These are phyloP conservation scores for Mechanitis mazaeus DNA, from an alignment of 2,888 invertebrate species.

Conservation along the genomic window DNA sequence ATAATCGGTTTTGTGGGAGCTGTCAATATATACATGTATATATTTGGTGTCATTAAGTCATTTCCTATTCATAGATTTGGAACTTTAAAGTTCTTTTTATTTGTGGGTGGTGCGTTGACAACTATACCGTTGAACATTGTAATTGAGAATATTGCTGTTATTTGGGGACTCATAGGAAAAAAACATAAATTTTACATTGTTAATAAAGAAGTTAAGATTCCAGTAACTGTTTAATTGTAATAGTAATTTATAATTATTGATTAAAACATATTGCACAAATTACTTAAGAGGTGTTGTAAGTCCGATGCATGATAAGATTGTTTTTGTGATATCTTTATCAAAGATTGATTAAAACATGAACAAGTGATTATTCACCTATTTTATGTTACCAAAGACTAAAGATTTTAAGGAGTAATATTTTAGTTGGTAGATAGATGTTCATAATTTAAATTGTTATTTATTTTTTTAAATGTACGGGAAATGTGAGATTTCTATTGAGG, in stretches of 20 bases:
- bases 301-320: conserved; percentile 34
- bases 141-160: conserved; percentile 95
- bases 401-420: conserved; percentile 26
- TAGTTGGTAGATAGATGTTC: conserved; percentile 18
- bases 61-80: conserved; percentile 94
- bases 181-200: conserved; percentile 98
- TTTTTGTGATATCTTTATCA: conserved; percentile 22
- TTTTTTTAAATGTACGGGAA: conserved; percentile 11
- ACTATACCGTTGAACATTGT: conserved; percentile 95
- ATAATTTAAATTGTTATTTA: conserved; percentile 25
- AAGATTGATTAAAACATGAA: conserved; percentile 24
- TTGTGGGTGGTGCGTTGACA: conserved; percentile 89
- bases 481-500: conserved; percentile 7
- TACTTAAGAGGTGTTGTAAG: conserved; percentile 43
- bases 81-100: conserved; percentile 84
- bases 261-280: conserved; percentile 55
- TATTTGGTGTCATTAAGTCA: conserved; percentile 97
- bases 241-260: conserved; percentile 36
- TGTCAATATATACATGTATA: conserved; percentile 97
- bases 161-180: conserved; percentile 95
- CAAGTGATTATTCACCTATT: conserved; percentile 29
- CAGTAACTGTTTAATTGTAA: conserved; percentile 77
- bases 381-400: conserved; percentile 38
- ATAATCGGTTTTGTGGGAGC: conserved; percentile 94
- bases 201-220: conserved; percentile 89